Evolutionary conservation across 1,140 invertebrate genomes (phyloP).

Genomic region (Drosophila lini): DNA sequence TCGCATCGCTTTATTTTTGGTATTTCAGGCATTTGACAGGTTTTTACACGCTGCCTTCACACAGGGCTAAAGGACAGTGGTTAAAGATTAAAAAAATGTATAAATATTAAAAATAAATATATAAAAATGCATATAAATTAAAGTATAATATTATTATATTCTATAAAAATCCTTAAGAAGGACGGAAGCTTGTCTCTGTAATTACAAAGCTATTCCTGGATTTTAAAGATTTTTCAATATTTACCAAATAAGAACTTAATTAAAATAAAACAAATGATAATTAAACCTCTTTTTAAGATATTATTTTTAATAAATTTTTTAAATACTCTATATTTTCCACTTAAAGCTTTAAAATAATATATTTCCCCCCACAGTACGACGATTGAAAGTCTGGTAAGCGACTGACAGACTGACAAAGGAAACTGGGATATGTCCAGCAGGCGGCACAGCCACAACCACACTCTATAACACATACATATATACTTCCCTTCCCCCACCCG

Average conservation of each 20-base stretch:
- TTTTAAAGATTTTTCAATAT: no score
- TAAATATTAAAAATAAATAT: background rate
- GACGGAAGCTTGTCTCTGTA: no score
- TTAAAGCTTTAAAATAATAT: background rate
- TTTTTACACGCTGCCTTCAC: constrained; percentile 58
- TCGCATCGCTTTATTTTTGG: constrained; percentile 71
- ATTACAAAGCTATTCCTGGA: no score
- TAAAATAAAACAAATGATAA: no score
- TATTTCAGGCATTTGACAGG: constrained; percentile 71
- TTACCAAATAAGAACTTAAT: no score
- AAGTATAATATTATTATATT: no score
- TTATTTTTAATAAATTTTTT: no score
- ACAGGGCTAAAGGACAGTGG: constrained; percentile 40
- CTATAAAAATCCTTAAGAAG: no score
- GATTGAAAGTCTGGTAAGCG: constrained; percentile 56
- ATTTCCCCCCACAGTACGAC: constrained; percentile 29
- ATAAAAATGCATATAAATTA: no score
- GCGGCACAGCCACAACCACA: background rate
- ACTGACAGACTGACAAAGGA: constrained; percentile 25
- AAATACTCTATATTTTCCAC: no score
- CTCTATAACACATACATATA: background rate
- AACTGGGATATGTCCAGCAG: constrained; percentile 42
- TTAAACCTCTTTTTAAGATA: no score
- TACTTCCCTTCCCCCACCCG: background rate
- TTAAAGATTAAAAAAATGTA: no score